These are phyloP conservation scores for Theodoxus fluviatilis DNA, from an alignment of 2,888 invertebrate species.

Conservation along the genomic window DNA sequence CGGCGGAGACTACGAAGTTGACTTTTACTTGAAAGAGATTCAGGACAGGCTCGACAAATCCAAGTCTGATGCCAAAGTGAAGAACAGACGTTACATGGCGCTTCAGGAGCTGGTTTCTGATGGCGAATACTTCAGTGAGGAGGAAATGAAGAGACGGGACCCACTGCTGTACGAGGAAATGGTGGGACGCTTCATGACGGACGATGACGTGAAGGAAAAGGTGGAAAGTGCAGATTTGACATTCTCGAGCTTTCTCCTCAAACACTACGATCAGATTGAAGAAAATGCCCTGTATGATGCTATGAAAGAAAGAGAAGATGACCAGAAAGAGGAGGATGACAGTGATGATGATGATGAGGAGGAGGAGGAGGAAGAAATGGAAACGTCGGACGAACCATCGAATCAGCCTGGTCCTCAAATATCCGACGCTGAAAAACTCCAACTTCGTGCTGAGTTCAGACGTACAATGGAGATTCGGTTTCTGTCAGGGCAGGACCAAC, in stretches of 20 bases:
- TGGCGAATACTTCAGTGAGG: constrained; percentile 85
- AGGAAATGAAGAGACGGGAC: constrained; percentile 90
- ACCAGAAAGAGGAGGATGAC: constrained; percentile 29
- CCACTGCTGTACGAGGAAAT: constrained; percentile 89
- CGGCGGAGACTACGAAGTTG: constrained; percentile 70
- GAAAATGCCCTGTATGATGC: constrained; percentile 73
- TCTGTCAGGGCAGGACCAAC: constrained; percentile 80
- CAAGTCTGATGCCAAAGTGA: constrained; percentile 56
- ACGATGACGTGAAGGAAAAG: constrained; percentile 75
- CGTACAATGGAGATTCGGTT: constrained; percentile 86
- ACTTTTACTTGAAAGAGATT: constrained; percentile 72
- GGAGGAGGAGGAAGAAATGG: constrained; percentile 30
- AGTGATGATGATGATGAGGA: constrained; percentile 28
- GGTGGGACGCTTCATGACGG: constrained; percentile 83
- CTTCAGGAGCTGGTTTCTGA: constrained; percentile 76
- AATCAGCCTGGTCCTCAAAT: constrained; percentile 36
- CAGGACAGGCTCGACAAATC: constrained; percentile 38
- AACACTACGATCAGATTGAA: constrained; percentile 74
- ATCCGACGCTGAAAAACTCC: constrained; percentile 66
- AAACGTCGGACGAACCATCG: constrained; percentile 24
- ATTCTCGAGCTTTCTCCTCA: constrained; percentile 80
- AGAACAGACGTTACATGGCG: constrained; percentile 84
- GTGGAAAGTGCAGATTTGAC: constrained; percentile 49
- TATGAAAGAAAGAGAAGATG: constrained; percentile 67
- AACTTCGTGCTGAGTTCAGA: constrained; percentile 81